These are phyloP conservation scores for Telmatochromis sp. DNA, from an alignment of 2,113 vertebrate genomes.

Conservation along the genomic window DNA sequence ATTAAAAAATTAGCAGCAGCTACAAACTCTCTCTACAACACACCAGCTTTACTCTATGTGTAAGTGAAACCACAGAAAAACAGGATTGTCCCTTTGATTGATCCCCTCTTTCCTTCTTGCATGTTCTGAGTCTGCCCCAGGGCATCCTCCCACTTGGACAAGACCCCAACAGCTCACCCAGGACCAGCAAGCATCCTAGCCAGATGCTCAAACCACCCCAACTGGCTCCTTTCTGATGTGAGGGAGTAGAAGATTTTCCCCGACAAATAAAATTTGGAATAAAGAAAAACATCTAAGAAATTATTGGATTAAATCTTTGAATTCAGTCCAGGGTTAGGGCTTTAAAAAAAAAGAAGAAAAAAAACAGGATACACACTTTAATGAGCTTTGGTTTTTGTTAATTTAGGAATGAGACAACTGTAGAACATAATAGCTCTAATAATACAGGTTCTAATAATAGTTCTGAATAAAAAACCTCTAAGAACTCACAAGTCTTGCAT, in stretches of 20 bases:
- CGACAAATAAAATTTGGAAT: background rate
- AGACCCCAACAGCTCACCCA: too few species aligned
- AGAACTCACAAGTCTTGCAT: background rate
- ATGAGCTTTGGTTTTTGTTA: background rate
- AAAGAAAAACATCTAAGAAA: background rate
- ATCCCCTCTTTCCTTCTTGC: background rate
- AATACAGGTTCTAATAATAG: background rate
- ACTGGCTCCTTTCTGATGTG: background rate
- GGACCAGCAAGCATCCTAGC: background rate
- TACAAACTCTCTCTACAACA: background rate
- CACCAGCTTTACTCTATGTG: background rate
- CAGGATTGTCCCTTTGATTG: background rate
- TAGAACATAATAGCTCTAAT: background rate
- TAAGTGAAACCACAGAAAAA: background rate
- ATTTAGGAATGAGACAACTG: background rate
- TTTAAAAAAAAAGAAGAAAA: rapidly evolving
- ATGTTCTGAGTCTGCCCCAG: background rate
- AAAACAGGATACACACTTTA: background rate
- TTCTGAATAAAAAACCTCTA: background rate
- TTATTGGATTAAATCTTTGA: background rate
- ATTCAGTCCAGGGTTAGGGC: background rate
- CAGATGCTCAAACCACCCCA: background rate
- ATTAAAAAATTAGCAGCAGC: background rate
- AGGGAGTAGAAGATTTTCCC: background rate
- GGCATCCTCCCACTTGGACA: background rate